Conservation (phyloP, 2,888 invertebrate genomes). For the Branchipolynoe longqiensis region DNA sequence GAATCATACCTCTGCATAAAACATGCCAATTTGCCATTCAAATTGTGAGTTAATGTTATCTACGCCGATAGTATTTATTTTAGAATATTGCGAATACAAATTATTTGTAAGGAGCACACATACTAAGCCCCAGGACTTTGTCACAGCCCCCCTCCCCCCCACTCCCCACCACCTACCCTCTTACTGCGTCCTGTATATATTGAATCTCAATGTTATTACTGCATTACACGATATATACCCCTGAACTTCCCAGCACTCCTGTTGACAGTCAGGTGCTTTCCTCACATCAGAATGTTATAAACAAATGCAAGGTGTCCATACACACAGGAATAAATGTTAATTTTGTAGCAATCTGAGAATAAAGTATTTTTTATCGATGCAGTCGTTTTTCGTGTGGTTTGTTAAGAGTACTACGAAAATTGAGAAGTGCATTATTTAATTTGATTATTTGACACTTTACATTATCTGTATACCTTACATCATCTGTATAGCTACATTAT, state of each 20-base stretch:
- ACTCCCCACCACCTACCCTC: too few relatives aligned
- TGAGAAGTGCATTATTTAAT: too few relatives aligned
- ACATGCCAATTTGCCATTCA: constrained; percentile 5
- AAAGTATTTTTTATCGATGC: constrained; percentile 52
- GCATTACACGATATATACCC: background rate
- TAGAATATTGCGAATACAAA: background rate
- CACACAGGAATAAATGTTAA: constrained; percentile 31
- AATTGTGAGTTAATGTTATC: constrained; percentile 25
- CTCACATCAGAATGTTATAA: background rate
- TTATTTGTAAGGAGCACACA: too few relatives aligned
- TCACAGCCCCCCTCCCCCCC: constrained; percentile 25
- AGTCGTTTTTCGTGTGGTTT: too few relatives aligned
- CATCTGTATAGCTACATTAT: too few relatives aligned
- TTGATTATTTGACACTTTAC: too few relatives aligned
- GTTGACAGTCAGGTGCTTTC: background rate
- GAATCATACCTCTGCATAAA: constrained; percentile 3
- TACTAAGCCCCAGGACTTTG: constrained; percentile 18
- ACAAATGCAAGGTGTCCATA: constrained; percentile 8
- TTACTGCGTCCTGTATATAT: constrained; percentile 8
- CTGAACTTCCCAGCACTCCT: background rate
- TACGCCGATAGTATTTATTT: constrained; percentile 50
- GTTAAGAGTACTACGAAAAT: too few relatives aligned
- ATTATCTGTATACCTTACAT: too few relatives aligned
- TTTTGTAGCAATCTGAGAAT: constrained; percentile 43
- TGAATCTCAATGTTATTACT: constrained; percentile 28